Base-by-base conservation (phyloP, 2,113 vertebrate species). In the Donacobius atricapilla region DNA sequence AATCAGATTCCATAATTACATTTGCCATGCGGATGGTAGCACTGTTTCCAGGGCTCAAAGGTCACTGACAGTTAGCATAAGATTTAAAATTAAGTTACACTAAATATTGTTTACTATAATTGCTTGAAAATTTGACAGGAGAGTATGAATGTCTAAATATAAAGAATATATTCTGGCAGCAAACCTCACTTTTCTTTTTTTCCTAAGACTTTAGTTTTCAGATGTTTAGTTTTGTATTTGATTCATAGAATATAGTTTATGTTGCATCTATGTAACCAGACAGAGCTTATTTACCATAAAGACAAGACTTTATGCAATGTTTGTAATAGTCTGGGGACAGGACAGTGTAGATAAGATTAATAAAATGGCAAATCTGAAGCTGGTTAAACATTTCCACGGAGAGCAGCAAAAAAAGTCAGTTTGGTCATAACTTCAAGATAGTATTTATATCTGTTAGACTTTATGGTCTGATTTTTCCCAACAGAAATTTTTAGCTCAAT, bases 1-100 rank as follows among this genome's bases (percentile, higher is more conserved):
- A 98, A 97, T 97, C 94, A 96, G 90, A 96, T 96, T 95, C 82
- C 81, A 72, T 97, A 95, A 97, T 97, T 97, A 65, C 48, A 75
- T 98, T 97, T 97, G 79, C 95, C 61, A 82, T 65, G 65, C 1
- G 80, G 79, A 93, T 75, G 54, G 77, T 58, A 95, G 70, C 50
- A 35, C 51, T 78, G 20, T 82, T 96, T 96, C 84, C 35, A 87
- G 57, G 73, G 95, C 96, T 93, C 92, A 96, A 93, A 96, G 90
- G 90, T 94, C 87, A 63, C 22, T 85, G 58, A 44, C 84, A 87
- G 95, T 94, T 96, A 96, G 58, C 70, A 72, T 94, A 88, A 83
- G 70, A 94, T 73, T 90, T 96, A 93, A 97, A 97, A 93, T 94
- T 88, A 87, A 84, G 94, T 93, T 77, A 57, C 16, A 23, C 22